Conservation (phyloP, 1,140 invertebrate genomes). For the Colletes latitarsis region DNA sequence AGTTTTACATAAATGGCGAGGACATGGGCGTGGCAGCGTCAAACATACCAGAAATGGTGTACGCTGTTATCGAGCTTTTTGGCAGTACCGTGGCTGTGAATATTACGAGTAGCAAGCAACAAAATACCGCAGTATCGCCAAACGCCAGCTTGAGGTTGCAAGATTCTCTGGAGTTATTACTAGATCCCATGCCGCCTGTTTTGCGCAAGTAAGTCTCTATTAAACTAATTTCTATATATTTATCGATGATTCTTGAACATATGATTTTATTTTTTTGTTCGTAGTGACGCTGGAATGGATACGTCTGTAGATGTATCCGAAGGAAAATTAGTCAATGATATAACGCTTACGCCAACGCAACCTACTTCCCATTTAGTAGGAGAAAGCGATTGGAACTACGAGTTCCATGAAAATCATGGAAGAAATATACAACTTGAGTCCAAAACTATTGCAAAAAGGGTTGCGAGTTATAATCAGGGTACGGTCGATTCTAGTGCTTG, state of each 20-base stretch:
- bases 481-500: constrained; percentile 5
- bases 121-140: constrained; percentile 80
- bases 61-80: constrained; percentile 88
- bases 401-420: constrained; percentile 87
- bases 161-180: constrained; percentile 84
- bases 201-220: constrained; percentile 71
- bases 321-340: constrained; percentile 76
- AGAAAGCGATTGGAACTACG: constrained; percentile 78
- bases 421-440: constrained; percentile 87
- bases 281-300: constrained; percentile 76
- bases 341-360: constrained; percentile 74
- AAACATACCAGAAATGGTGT: constrained; percentile 89
- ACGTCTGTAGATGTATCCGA: constrained; percentile 77
- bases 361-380: constrained; percentile 61
- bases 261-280: constrained; percentile 30
- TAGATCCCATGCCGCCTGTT: constrained; percentile 82
- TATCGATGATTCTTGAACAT: not conserved
- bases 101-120: constrained; percentile 83
- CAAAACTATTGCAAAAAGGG: constrained; percentile 84
- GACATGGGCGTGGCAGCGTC: constrained; percentile 91
- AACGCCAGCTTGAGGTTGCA: constrained; percentile 83
- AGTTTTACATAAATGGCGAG: constrained; percentile 89
- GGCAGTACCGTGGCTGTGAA: constrained; percentile 85
- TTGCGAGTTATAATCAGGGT: constrained; percentile 89
- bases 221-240: not conserved